Percentiles rank a stretch among this genome's conserved stretches.
Conservation (phyloP, 2,113 vertebrate genomes). For the Acrocephalus kingi region DNA sequence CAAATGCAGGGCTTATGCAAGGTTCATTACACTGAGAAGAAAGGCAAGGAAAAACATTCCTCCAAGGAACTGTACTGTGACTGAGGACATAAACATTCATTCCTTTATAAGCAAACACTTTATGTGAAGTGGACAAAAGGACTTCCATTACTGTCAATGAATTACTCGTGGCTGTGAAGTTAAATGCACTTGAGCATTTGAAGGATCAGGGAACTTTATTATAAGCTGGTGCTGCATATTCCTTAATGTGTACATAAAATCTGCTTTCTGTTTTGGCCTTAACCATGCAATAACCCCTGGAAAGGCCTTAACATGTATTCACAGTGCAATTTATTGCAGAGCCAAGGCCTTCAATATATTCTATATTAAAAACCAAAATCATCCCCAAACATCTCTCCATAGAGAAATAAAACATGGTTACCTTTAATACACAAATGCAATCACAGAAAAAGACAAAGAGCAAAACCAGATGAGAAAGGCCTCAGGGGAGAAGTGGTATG, state of each 20-base stretch:
- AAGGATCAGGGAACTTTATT: not conserved
- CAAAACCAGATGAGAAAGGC: not conserved
- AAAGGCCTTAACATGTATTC: not conserved
- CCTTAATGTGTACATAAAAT: not conserved
- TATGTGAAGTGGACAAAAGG: not conserved
- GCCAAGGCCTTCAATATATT: not conserved
- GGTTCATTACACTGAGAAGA: not conserved
- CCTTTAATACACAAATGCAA: not conserved
- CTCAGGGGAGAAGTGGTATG: not conserved
- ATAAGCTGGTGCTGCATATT: not conserved
- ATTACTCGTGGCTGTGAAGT: not conserved
- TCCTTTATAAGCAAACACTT: not conserved
- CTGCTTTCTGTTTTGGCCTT: not conserved
- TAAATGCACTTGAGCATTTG: not conserved
- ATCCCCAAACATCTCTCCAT: not conserved
- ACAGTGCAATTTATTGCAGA: not conserved
- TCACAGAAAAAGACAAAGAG: not conserved
- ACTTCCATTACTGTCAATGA: not conserved
- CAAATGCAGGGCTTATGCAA: not conserved
- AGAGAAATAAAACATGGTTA: not conserved
- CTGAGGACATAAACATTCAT: not conserved
- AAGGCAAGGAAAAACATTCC: not conserved
- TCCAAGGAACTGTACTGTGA: not conserved
- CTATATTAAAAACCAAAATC: not conserved
- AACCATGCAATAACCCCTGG: not conserved